phyloP scores from a whole-genome alignment of 35 echinoderm and acorn worm genomes.

The Anneissia japonica region DNA sequence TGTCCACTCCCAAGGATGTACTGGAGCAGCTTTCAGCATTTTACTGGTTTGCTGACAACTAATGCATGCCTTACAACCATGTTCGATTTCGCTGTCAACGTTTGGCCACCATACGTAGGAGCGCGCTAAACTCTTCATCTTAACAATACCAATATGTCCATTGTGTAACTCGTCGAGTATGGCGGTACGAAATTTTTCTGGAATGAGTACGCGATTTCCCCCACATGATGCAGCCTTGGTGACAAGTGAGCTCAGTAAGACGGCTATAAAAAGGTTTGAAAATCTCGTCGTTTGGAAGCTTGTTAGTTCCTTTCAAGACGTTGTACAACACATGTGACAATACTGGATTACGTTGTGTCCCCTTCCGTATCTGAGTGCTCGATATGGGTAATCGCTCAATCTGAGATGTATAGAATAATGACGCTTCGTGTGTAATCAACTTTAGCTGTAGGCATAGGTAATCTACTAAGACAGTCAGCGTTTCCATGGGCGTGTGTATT shows the following conservation, averaged over 20 bases:
- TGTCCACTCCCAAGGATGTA: conserved; percentile 23
- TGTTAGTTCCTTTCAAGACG: not conserved
- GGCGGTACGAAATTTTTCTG: not conserved
- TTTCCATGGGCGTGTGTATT: not conserved
- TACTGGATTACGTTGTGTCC: conserved; percentile 12
- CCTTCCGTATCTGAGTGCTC: not conserved
- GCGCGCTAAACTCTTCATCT: conserved; percentile 23
- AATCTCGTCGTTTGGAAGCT: not conserved
- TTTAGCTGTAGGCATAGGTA: not conserved
- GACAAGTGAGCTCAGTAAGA: not conserved
- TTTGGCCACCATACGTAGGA: conserved; percentile 40
- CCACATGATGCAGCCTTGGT: not conserved
- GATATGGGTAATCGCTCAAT: conserved; percentile 24
- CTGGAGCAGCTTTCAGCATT: not conserved
- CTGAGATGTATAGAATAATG: conserved; percentile 8
- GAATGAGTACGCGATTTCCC: not conserved
- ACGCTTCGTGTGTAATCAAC: not conserved
- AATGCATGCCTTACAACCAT: not conserved
- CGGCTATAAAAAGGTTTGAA: not conserved
- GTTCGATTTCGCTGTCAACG: not conserved
- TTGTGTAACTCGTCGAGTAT: conserved; percentile 25
- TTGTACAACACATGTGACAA: not conserved
- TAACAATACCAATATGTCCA: conserved; percentile 5
- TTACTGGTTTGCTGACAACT: conserved; percentile 15
- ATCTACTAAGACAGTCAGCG: not conserved